Evolutionary conservation across 2,113 vertebrate genomes (phyloP).

Genomic region (Erpornis zantholeuca): DNA sequence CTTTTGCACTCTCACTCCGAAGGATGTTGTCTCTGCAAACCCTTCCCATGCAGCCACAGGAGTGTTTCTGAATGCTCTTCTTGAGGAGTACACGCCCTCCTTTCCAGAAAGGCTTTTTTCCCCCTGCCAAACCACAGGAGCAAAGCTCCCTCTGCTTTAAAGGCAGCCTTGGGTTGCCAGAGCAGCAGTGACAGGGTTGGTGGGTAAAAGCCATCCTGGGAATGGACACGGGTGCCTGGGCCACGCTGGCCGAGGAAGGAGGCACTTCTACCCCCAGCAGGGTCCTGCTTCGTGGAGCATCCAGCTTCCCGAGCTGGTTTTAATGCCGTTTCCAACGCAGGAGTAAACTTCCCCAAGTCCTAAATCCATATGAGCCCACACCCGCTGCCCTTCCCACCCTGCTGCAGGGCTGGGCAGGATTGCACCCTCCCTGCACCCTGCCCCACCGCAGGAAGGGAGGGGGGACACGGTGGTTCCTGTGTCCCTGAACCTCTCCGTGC

Average conservation of each 20-base stretch:
- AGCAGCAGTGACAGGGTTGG: background rate
- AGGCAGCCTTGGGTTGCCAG: background rate
- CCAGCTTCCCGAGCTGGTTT: background rate
- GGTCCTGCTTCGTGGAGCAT: background rate
- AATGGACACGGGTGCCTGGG: background rate
- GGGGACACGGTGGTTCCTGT: accelerated
- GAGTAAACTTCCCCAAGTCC: background rate
- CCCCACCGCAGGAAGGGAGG: background rate
- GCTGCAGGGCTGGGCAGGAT: background rate
- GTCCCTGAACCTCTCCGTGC: accelerated
- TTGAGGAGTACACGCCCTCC: background rate
- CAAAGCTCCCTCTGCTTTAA: background rate
- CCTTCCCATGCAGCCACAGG: background rate
- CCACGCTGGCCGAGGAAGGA: background rate
- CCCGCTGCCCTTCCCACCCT: background rate
- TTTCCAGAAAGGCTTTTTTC: background rate
- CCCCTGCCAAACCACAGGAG: background rate
- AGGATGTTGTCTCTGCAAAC: background rate
- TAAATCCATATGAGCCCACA: accelerated
- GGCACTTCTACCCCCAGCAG: background rate
- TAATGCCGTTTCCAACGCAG: background rate
- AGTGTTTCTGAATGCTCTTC: background rate
- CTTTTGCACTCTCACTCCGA: background rate
- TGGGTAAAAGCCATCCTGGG: background rate
- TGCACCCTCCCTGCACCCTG: background rate